Evolutionary conservation across 2,113 vertebrate genomes (phyloP), one percentile per base, ranked within the genome.

Genomic region (Oncorhynchus keta): DNA sequence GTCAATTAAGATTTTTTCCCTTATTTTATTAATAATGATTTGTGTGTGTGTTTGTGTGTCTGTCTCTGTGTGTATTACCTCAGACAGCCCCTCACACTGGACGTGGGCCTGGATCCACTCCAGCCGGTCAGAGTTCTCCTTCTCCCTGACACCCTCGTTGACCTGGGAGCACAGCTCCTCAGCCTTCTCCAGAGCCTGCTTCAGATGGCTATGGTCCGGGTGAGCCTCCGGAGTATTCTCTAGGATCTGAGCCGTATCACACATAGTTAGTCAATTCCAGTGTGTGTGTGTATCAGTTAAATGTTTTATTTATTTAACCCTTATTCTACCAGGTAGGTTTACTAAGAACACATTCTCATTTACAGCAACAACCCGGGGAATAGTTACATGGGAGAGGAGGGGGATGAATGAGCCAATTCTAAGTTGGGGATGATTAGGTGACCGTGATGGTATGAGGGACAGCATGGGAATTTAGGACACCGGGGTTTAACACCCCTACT

Each of bases 31-130:
- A 1, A 35, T 4, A 35, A 35, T 35, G 28, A 57, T 5, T n/a
- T 57, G 35, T 39, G 35, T 39, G 35, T 39, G 35, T 39, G 35
- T 39, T 7, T 51, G 13, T 51, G 30, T 32, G 4, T 5, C 14
- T 0, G 49, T 3, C 49, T 51, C 62, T 68, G 67, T 67, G 65
- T 75, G 39, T 57, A 30, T 64, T 92, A 99, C 98, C 97, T 99
- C 98, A 0, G 97, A 99, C 26, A 99, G 91, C 35, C 98, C 98
- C 89, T 99, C 97, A 49, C 98, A 98, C 87, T 99, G 97, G 70
- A 98, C 97, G 0, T 99, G 98, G 66, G 96, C 95, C 89, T 99
- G 98, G 80, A 99, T 99, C 98, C 98, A 99, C 92, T 99, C 98
- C 86, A 99, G 93, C 32, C 97, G 93, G 85, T 99, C 98, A 0